These are phyloP conservation scores for Phenganax stokvisi DNA, from an alignment of 92 coral and sea anemone genomes.

Conservation along the genomic window DNA sequence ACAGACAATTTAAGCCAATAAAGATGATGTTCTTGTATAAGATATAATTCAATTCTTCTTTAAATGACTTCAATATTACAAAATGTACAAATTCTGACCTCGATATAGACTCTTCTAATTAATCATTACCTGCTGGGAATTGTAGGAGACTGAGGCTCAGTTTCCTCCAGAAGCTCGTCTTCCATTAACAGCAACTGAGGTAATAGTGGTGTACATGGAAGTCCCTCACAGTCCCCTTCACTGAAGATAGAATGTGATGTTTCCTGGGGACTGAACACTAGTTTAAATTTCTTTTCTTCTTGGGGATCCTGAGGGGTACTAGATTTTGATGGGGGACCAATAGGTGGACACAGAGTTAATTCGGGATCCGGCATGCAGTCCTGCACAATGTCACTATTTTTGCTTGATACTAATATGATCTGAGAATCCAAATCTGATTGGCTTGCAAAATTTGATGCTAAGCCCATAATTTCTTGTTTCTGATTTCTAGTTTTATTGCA, in stretches of 20 bases:
- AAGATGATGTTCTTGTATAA: too few relatives aligned
- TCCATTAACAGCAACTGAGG: conserved; percentile 13
- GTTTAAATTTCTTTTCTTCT: conserved; percentile 10
- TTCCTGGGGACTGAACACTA: background rate
- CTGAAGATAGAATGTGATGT: conserved; percentile 9
- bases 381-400: background rate
- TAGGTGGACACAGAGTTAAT: conserved; percentile 33
- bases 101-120: too few relatives aligned
- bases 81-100: too few relatives aligned
- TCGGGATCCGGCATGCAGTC: conserved; percentile 17
- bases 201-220: background rate
- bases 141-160: conserved; percentile 37
- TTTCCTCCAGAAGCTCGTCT: conserved; percentile 10
- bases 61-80: too few relatives aligned
- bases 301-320: conserved; percentile 58
- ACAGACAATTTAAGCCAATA: too few relatives aligned
- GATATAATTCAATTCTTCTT: too few relatives aligned
- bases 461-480: background rate
- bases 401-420: background rate
- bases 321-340: conserved; percentile 65
- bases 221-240: background rate
- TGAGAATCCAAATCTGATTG: background rate
- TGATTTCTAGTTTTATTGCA: background rate
- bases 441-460: background rate
- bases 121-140: conserved; percentile 11